Conservation (phyloP, 2,113 vertebrate species). For the Spizaetus ornatus region DNA sequence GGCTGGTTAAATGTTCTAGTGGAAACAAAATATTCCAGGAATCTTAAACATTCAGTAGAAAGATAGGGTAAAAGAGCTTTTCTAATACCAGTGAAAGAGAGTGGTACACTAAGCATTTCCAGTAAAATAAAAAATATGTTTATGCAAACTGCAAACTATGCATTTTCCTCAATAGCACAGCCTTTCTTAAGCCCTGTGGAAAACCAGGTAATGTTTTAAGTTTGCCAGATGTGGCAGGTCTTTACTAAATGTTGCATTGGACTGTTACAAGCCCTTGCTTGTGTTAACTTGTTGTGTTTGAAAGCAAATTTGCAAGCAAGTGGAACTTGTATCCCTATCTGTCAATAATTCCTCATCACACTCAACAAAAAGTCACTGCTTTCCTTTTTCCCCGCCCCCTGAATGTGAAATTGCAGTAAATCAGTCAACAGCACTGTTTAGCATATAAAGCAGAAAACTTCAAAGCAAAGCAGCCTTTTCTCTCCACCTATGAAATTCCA, state of each 20-base stretch:
- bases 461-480: not conserved
- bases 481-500: constrained; percentile 49
- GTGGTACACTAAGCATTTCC: not conserved
- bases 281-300: constrained; percentile 8
- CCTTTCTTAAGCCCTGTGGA: not conserved
- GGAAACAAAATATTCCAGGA: constrained; percentile 62
- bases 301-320: constrained; percentile 43
- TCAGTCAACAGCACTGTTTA: constrained; percentile 45
- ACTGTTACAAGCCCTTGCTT: not conserved
- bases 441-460: constrained; percentile 28
- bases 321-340: not conserved
- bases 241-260: not conserved
- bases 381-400: not conserved
- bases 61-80: not conserved
- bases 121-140: not conserved
- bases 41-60: constrained; percentile 40
- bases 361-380: constrained; percentile 20
- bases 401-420: constrained; percentile 32
- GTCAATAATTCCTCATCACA: constrained; percentile 41
- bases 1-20: constrained; percentile 9
- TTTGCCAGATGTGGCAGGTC: constrained; percentile 18
- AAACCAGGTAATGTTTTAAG: not conserved
- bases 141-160: not conserved
- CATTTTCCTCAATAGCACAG: not conserved
- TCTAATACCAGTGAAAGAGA: not conserved